Evolutionary conservation across 2,797 vertebrate species (phyloP), one percentile per base, ranked within the genome.

Genomic region (Falco naumanni): DNA sequence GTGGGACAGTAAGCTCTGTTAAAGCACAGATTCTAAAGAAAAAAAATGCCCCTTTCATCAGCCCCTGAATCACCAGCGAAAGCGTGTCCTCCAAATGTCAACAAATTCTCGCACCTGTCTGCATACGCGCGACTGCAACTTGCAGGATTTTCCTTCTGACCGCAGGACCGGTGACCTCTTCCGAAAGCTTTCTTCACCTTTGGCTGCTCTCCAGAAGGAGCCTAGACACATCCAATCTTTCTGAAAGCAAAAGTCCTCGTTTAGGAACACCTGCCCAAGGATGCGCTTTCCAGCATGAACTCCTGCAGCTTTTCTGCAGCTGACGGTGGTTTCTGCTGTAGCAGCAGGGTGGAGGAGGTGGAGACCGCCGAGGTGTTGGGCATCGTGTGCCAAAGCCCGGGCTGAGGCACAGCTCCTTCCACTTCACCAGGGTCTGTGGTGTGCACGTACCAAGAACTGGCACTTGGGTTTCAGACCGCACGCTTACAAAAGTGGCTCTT

Each of bases 391-490:
- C 39, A 22, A 43, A 78, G 50, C 12, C 14, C 50, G 25, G 60
- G 50, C n/a, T 31, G 77, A 39, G 50, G 12, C 26, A 21, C 54
- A 29, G 76, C 53, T 74, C 74, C 22, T 50, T 39, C 72, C 11
- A 1, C 43, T 6, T 5, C 39, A 10, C 0, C 4, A 33, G 31
- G 9, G 25, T 0, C 33, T 4, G 5, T 72, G n/a, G 29, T 14
- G 28, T 6, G 50, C 28, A 0, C 0, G 0, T 5, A 76, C 13
- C 3, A 18, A 33, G 31, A 61, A 6, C 22, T 1, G 2, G 47
- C 0, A 0, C 63, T 17, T 1, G 18, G 33, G 9, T 20, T 91
- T 84, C 29, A 5, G 29, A 4, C 31, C 0, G 0, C 2, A 1
- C 1, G 50, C 71, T 57, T 6, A 8, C 83, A 43, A 1, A 28